Conservation (phyloP, 2,888 invertebrate genomes). For the Polia nebulosa region DNA sequence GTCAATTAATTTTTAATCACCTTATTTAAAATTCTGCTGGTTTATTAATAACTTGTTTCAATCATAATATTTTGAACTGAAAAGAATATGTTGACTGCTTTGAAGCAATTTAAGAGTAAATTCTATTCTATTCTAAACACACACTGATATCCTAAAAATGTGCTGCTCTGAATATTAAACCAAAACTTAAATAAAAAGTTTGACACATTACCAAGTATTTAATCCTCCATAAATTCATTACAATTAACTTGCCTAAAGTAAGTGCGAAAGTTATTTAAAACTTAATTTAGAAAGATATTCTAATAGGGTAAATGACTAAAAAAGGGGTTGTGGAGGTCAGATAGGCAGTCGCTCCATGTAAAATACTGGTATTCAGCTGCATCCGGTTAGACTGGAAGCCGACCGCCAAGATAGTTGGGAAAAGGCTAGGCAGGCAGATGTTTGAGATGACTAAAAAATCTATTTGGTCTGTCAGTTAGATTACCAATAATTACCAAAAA, state of each 20-base stretch:
- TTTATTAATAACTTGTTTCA: constrained; percentile 1
- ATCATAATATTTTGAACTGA: neutral
- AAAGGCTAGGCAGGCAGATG: no score
- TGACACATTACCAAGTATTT: neutral
- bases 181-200: neutral
- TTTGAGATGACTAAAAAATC: no score
- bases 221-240: constrained; percentile 9
- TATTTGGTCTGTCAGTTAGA: no score
- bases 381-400: no score
- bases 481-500: no score
- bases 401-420: no score
- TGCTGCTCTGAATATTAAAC: neutral
- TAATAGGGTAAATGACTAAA: no score
- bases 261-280: constrained; percentile 7
- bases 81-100: neutral
- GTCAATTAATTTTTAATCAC: constrained; percentile 6
- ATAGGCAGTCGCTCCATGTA: no score
- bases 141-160: neutral
- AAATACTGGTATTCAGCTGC: no score
- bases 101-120: neutral
- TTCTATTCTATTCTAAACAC: neutral
- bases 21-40: constrained; percentile 1
- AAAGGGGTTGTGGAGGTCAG: no score
- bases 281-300: constrained; percentile 3
- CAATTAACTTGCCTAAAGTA: no score